Percentiles rank a stretch among this genome's conserved stretches.
phyloP scores from a whole-genome alignment of 2,797 vertebrate species.

The Octomys mimax region DNA sequence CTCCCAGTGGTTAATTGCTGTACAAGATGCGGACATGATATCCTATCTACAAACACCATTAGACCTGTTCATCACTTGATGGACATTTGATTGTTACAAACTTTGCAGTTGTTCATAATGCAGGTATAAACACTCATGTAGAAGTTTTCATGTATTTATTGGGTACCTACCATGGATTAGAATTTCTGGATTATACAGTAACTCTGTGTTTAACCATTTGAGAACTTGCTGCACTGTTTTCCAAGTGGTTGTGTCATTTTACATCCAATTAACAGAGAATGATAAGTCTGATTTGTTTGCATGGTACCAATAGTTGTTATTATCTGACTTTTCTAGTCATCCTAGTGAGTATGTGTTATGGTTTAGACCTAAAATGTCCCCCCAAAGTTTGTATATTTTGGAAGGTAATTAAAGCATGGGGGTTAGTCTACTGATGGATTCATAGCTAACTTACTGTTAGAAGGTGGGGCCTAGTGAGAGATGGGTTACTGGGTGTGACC shows the following conservation, averaged over 20 bases:
- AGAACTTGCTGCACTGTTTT: not conserved
- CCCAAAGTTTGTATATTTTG: not conserved
- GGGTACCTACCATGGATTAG: not conserved
- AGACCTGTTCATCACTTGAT: not conserved
- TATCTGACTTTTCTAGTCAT: slow-evolving; percentile 4
- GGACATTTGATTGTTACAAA: not conserved
- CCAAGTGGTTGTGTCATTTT: not conserved
- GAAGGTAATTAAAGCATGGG: not conserved
- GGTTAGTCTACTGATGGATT: not conserved
- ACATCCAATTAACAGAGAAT: not conserved
- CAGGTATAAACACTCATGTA: not conserved
- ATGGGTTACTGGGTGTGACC: not conserved
- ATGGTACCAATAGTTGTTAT: not conserved
- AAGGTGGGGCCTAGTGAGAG: too few species aligned
- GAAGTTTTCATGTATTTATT: not conserved
- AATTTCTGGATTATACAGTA: not conserved
- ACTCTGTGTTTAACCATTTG: not conserved
- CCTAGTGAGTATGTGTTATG: not conserved
- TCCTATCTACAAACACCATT: too few species aligned
- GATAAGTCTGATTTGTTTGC: not conserved
- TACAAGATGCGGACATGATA: too few species aligned
- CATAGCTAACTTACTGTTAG: too few species aligned
- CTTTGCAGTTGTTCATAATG: not conserved
- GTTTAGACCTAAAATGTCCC: not conserved
- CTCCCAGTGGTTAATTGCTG: too few species aligned